These are phyloP conservation scores for Sceloporus undulatus DNA, from an alignment of 2,113 vertebrate species.

Conservation along the genomic window DNA sequence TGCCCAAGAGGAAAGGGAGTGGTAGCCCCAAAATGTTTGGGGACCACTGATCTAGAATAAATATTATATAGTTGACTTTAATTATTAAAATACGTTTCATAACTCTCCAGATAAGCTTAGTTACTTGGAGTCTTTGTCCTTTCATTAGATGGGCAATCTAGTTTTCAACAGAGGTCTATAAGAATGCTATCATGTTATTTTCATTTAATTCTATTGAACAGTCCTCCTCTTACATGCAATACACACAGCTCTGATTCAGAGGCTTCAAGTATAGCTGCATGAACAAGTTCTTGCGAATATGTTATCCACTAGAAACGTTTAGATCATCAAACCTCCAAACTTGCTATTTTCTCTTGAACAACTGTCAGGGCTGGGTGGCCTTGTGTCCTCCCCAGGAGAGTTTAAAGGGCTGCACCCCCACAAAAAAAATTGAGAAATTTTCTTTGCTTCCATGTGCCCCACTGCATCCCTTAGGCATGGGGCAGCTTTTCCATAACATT, in stretches of 20 bases:
- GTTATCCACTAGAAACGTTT: neutral
- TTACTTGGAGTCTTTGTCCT: neutral
- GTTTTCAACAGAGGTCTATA: neutral
- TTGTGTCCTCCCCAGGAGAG: too few species aligned
- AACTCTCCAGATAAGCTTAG: neutral
- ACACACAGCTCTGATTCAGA: neutral
- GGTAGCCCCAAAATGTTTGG: too few species aligned
- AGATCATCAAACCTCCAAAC: neutral
- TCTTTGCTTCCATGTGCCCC: too few species aligned
- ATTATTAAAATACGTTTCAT: neutral
- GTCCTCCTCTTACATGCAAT: neutral
- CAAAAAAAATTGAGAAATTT: too few species aligned
- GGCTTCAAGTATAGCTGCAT: neutral
- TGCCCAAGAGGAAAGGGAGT: too few species aligned
- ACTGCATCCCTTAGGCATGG: too few species aligned
- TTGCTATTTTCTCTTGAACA: neutral
- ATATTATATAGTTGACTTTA: neutral
- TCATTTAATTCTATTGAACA: neutral
- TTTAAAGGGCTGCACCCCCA: too few species aligned
- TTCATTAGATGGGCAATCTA: neutral
- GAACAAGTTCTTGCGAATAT: neutral
- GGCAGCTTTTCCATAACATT: too few species aligned
- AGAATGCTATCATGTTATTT: neutral
- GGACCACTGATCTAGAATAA: too few species aligned
- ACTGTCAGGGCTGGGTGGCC: too few species aligned